Conservation (phyloP, 2,888 invertebrate genomes). For the Cartodere bifasciata region DNA sequence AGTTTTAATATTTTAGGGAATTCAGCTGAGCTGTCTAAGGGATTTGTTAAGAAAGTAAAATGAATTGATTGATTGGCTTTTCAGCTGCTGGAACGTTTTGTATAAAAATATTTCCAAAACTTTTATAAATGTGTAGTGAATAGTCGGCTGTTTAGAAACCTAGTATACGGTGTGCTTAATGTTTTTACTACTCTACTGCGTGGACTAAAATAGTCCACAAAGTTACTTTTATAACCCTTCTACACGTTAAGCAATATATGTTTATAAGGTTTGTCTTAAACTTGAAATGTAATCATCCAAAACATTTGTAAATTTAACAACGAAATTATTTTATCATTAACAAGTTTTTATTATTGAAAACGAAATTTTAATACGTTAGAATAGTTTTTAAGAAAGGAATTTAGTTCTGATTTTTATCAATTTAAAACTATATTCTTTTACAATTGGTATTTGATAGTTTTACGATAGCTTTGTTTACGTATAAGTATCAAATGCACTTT, state of each 20-base stretch:
- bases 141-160: conserved; percentile 12
- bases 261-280: neutral
- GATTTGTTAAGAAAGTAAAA: conserved; percentile 1
- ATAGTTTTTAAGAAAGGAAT: conserved; percentile 18
- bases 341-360: too few species aligned
- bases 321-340: conserved; percentile 25
- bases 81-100: conserved; percentile 14
- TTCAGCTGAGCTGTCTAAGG: conserved; percentile 1
- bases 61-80: conserved; percentile 3
- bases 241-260: too few species aligned
- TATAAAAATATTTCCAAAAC: conserved; percentile 14
- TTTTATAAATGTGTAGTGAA: conserved; percentile 18
- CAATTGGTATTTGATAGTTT: conserved; percentile 30
- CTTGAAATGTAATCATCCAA: conserved; percentile 4
- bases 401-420: conserved; percentile 23
- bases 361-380: conserved; percentile 25
- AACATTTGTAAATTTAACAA: conserved; percentile 28
- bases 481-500: conserved; percentile 35
- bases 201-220: conserved; percentile 21
- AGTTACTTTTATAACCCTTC: too few species aligned
- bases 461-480: conserved; percentile 13
- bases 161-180: conserved; percentile 29
- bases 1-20: too few species aligned
- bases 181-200: conserved; percentile 25
- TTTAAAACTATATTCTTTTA: conserved; percentile 24